These are phyloP conservation scores for Chelonoidis abingdonii DNA, from an alignment of 2,113 vertebrate species.

Conservation along the genomic window DNA sequence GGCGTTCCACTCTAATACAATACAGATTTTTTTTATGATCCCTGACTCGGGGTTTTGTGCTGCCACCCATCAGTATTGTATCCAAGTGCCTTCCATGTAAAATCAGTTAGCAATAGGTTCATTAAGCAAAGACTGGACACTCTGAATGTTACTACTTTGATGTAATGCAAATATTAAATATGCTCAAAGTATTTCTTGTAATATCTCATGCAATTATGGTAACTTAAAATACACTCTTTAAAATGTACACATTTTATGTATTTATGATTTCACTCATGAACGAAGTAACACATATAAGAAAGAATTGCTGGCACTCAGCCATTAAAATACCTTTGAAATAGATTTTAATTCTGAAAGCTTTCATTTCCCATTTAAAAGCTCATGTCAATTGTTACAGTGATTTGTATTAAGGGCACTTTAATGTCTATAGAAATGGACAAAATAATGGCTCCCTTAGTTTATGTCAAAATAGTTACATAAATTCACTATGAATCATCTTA, in stretches of 20 bases:
- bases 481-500: constrained; percentile 43
- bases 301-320: background rate
- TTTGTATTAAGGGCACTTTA: constrained; percentile 6
- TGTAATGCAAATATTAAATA: background rate
- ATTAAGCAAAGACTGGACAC: background rate
- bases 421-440: background rate
- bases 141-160: background rate
- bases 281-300: background rate
- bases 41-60: background rate
- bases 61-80: background rate
- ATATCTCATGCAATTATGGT: background rate
- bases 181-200: background rate
- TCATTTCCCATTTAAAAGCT: constrained; percentile 4
- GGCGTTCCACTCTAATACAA: background rate
- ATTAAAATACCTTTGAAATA: background rate
- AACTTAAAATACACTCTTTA: background rate
- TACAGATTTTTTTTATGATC: background rate
- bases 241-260: background rate
- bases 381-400: background rate
- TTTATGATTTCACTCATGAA: background rate
- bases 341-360: constrained; percentile 27
- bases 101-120: background rate
- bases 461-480: constrained; percentile 41
- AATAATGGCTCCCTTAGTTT: constrained; percentile 18
- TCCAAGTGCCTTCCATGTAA: rapidly evolving